Base-by-base conservation (phyloP, 1,140 invertebrate species). In the Euwallacea similis region DNA sequence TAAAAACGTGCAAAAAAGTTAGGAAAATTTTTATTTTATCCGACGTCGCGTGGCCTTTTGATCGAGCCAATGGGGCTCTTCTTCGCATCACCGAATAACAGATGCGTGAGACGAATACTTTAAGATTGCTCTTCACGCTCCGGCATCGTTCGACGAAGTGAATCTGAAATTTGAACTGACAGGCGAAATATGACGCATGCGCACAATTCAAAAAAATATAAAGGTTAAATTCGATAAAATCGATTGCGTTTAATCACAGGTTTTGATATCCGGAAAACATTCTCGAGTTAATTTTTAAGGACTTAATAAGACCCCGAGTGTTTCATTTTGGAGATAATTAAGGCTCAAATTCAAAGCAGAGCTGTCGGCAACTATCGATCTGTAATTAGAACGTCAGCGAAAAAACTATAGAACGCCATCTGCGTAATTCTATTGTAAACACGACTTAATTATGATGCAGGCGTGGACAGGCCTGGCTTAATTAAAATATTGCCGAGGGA, bases 381-480 rank as follows among this genome's bases (percentile, higher is more conserved):
- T 66, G 44, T 71, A 71, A 71, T 71, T 71, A 66, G 16, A 46
- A 70, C 54, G 63, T 66, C 69, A 46, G 44, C 9, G n/a, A 71
- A 71, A 71, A 59, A 66, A 66, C 43, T 50, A 71, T 16, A 21
- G 56, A 71, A 60, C 63, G 50, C 60, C 67, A 63, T 70, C 60
- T 58, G 13, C 69, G 66, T 67, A 71, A 60, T 65, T 58, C 69
- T 59, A 71, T 71, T 71, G 69, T 71, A 71, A 71, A 71, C 69
- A 66, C 62, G 44, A 10, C 61, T 71, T 71, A 71, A 71, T 71
- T 66, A 71, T 50, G 62, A 60, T 42, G 11, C 54, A 44, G 69
- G 69, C 69, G 69, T 60, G 69, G 63, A 66, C 41, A 16, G 50
- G 44, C 9, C 47, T 2, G 61, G 10, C 16, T 44, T 65, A 65